These are phyloP conservation scores for Caenorhabditis inopinata DNA, from an alignment of 1,140 invertebrate genomes.

Conservation along the genomic window DNA sequence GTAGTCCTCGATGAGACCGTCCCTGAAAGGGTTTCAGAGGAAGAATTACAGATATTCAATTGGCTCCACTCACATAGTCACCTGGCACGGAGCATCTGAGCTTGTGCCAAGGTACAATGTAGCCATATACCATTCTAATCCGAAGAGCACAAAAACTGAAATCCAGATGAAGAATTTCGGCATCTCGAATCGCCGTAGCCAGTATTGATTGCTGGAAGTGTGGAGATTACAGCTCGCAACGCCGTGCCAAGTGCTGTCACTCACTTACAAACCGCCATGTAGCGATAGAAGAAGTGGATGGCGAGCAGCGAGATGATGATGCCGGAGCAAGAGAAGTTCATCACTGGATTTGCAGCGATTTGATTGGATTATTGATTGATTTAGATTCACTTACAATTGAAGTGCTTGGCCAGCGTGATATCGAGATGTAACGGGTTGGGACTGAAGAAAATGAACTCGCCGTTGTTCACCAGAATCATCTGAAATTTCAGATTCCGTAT, in stretches of 20 bases:
- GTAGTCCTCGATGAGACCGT: background rate
- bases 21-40: too few species aligned
- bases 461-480: background rate
- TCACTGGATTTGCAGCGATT: too few species aligned
- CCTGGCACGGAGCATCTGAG: background rate
- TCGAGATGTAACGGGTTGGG: background rate
- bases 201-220: background rate
- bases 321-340: conserved; percentile 12
- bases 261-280: conserved; percentile 16
- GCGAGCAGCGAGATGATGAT: background rate
- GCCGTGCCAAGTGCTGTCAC: too few species aligned
- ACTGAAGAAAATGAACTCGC: background rate
- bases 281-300: conserved; percentile 11
- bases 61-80: background rate
- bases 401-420: background rate
- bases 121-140: background rate
- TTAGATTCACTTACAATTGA: conserved; percentile 8
- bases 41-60: background rate
- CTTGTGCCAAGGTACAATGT: background rate
- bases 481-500: too few species aligned
- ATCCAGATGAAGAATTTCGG: conserved; percentile 17
- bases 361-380: too few species aligned
- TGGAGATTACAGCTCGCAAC: background rate
- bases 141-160: background rate
- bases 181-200: background rate